Conservation (phyloP, 2,113 vertebrate genomes). For the Alethe diademata region DNA sequence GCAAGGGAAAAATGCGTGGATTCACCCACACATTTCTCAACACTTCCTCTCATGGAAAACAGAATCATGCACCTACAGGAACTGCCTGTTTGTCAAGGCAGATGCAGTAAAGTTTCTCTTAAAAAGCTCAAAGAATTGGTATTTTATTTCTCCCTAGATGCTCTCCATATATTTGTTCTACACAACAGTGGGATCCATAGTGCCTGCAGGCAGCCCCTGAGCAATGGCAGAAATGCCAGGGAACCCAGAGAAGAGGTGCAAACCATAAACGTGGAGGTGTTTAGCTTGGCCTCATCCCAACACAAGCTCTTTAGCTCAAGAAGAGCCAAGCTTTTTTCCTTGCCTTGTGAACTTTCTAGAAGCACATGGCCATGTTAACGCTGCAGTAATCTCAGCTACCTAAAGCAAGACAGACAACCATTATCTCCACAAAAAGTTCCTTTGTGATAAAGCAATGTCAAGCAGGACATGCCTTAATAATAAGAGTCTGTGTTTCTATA, state of each 20-base stretch:
- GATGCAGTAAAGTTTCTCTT: background rate
- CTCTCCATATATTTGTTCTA: background rate
- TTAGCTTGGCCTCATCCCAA: slow-evolving; percentile 47
- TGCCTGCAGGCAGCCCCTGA: background rate
- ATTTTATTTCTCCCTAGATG: background rate
- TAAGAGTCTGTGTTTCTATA: background rate
- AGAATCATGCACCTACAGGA: background rate
- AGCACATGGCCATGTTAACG: background rate
- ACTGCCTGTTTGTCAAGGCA: background rate
- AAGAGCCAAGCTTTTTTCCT: background rate
- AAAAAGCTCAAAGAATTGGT: background rate
- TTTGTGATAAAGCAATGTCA: background rate
- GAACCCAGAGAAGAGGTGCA: background rate
- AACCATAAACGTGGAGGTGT: background rate
- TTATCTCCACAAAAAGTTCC: slow-evolving; percentile 6
- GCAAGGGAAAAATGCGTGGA: background rate
- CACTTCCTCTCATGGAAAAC: background rate
- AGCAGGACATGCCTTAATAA: background rate
- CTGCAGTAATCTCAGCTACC: background rate
- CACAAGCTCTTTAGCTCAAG: background rate
- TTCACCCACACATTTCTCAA: background rate
- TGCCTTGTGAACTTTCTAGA: background rate
- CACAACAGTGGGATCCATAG: background rate
- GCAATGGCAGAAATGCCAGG: background rate
- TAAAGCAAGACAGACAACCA: background rate